phyloP scores from a whole-genome alignment of 2,888 invertebrate genomes.

The Trimorus sp. region DNA sequence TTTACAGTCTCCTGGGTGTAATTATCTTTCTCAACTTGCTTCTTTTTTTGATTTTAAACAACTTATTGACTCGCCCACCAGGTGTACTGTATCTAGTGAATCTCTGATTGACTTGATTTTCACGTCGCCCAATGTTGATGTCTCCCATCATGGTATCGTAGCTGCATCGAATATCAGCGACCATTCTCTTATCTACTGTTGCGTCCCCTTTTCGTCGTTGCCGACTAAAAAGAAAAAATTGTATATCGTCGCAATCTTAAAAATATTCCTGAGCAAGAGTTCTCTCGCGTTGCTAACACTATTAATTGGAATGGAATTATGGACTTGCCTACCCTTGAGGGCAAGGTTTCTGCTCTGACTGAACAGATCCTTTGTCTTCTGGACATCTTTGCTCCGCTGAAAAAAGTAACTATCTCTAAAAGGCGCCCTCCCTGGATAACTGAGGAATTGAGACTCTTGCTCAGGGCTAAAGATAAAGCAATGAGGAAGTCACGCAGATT shows the following conservation, averaged over 20 bases:
- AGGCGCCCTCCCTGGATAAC: not conserved
- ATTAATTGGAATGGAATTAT: not conserved
- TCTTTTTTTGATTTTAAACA: conserved; percentile 21
- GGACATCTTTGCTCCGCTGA: not conserved
- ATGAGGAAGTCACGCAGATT: not conserved
- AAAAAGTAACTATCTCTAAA: not conserved
- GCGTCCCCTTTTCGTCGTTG: not conserved
- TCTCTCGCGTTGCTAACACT: not conserved
- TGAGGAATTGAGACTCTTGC: not conserved
- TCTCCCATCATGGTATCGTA: not conserved
- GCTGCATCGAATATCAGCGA: conserved; percentile 1
- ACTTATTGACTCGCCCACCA: conserved; percentile 1
- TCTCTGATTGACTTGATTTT: conserved; percentile 13
- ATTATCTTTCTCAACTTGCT: too few relatives aligned
- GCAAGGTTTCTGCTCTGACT: not conserved
- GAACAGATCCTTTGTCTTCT: not conserved
- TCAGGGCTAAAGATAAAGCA: not conserved
- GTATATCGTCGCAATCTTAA: not conserved
- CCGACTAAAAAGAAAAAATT: not conserved
- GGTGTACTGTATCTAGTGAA: not conserved
- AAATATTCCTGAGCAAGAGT: not conserved
- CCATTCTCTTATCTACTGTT: not conserved
- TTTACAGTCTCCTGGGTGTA: not conserved
- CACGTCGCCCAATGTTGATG: conserved; percentile 4
- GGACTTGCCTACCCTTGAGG: not conserved